A percentile compares a stretch with the other conserved stretches of the same genome.
phyloP scores from a whole-genome alignment of 2,888 invertebrate genomes.

The Drosophila subsilvestris region DNA sequence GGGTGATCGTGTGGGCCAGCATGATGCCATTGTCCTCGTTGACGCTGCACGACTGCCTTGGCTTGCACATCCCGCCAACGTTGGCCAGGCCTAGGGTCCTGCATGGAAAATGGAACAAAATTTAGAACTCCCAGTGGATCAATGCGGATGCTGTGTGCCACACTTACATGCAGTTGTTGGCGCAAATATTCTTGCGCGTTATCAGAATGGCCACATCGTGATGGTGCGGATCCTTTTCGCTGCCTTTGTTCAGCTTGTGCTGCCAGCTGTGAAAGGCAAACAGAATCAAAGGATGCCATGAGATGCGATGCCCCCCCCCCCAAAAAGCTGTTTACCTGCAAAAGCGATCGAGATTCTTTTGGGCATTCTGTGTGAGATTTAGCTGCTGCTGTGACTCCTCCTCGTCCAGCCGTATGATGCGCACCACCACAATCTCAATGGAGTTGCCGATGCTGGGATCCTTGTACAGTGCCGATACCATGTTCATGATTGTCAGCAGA shows the following conservation, averaged over 20 bases:
- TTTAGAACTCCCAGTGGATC: background rate
- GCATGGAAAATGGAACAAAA: conserved; percentile 48
- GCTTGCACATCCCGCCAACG: conserved; percentile 95
- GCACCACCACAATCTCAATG: conserved; percentile 94
- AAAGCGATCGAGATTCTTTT: conserved; percentile 92
- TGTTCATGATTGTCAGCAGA: conserved; percentile 96
- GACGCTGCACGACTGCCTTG: conserved; percentile 93
- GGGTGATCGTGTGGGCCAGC: conserved; percentile 94
- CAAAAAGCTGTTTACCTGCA: conserved; percentile 86
- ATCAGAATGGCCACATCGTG: conserved; percentile 95
- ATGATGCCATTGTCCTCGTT: conserved; percentile 96
- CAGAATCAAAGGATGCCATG: background rate
- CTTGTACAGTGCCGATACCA: conserved; percentile 93
- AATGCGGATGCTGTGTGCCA: background rate
- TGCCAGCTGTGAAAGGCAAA: conserved; percentile 87
- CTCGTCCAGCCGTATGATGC: conserved; percentile 89
- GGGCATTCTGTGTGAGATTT: conserved; percentile 92
- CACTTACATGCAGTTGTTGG: conserved; percentile 84
- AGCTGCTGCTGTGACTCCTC: conserved; percentile 87
- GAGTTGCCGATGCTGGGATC: conserved; percentile 95
- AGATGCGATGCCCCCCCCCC: background rate
- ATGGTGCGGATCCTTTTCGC: conserved; percentile 93
- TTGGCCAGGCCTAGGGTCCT: conserved; percentile 94
- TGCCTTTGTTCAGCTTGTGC: conserved; percentile 88
- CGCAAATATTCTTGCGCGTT: conserved; percentile 91